phyloP scores from a whole-genome alignment of 2,888 invertebrate genomes.

The Ecliptopera silaceata region DNA sequence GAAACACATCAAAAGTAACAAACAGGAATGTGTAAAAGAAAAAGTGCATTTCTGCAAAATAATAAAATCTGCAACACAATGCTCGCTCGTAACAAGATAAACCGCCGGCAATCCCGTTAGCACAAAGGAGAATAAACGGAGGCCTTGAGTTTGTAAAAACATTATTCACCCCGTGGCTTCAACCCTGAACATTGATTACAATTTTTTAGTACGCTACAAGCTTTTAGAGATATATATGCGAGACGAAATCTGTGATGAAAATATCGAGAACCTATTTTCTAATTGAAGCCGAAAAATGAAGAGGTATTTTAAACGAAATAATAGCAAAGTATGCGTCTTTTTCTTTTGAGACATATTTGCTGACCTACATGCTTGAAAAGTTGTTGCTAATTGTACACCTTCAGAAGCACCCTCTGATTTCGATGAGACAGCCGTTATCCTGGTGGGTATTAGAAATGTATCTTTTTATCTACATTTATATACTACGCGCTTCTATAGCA shows the following conservation, averaged over 20 bases:
- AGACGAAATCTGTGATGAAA: too few species aligned
- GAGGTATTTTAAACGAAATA: too few species aligned
- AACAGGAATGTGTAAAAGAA: slow-evolving; percentile 1
- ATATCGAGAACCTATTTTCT: too few species aligned
- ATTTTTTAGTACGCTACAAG: too few species aligned
- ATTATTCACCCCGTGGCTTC: not conserved
- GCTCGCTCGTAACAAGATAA: slow-evolving; percentile 21
- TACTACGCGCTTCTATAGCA: not conserved
- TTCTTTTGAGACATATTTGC: too few species aligned
- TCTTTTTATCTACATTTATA: not conserved
- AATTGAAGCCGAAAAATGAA: too few species aligned
- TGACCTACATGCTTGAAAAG: too few species aligned
- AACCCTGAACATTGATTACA: not conserved
- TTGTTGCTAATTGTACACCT: too few species aligned
- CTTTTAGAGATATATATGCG: too few species aligned
- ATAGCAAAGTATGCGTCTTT: too few species aligned
- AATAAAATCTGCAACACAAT: slow-evolving; percentile 12
- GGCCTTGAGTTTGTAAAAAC: not conserved
- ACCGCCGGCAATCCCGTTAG: slow-evolving; percentile 23
- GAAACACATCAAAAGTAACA: not conserved
- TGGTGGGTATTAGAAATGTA: not conserved
- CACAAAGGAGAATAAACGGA: slow-evolving; percentile 14
- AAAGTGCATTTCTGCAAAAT: slow-evolving; percentile 15
- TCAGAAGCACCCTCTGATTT: too few species aligned
- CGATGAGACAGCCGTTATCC: not conserved